A percentile compares a stretch with the other conserved stretches of the same genome.
phyloP scores from a whole-genome alignment of 2,113 vertebrate species.

The Casuarius casuarius region DNA sequence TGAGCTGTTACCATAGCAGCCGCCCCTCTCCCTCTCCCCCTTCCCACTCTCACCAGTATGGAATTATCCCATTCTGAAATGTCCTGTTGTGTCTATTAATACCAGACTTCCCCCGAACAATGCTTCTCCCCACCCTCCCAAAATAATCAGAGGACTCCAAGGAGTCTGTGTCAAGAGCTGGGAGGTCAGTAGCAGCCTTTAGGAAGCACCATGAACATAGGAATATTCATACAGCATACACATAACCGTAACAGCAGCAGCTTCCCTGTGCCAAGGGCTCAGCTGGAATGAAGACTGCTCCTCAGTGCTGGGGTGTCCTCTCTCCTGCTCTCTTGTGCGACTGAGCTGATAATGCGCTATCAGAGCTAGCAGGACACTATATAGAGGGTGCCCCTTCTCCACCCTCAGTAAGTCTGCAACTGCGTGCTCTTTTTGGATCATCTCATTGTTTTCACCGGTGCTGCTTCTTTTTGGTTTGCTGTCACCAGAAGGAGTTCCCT shows the following conservation, averaged over 20 bases:
- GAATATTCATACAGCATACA: slow-evolving; percentile 70
- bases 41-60: slow-evolving; percentile 51
- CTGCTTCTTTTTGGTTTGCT: not conserved
- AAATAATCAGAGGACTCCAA: slow-evolving; percentile 64
- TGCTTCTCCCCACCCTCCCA: slow-evolving; percentile 55
- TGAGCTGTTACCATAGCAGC: slow-evolving; percentile 85
- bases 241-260: slow-evolving; percentile 26
- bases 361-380: slow-evolving; percentile 39
- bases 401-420: not conserved
- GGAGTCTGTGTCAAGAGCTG: slow-evolving; percentile 37
- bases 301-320: slow-evolving; percentile 51
- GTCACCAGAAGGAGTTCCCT: not conserved
- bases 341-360: slow-evolving; percentile 66
- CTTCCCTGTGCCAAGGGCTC: slow-evolving; percentile 48
- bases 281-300: slow-evolving; percentile 64
- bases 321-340: slow-evolving; percentile 48
- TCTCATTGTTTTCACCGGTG: not conserved
- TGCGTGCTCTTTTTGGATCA: not conserved
- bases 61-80: slow-evolving; percentile 77
- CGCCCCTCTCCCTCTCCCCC: slow-evolving; percentile 52
- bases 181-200: slow-evolving; percentile 16
- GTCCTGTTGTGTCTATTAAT: slow-evolving; percentile 75
- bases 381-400: slow-evolving; percentile 38
- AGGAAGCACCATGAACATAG: slow-evolving; percentile 51
- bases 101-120: slow-evolving; percentile 53